These are phyloP conservation scores for Ommatoiulus sabulosus DNA, from an alignment of 2,888 invertebrate species.

Conservation along the genomic window DNA sequence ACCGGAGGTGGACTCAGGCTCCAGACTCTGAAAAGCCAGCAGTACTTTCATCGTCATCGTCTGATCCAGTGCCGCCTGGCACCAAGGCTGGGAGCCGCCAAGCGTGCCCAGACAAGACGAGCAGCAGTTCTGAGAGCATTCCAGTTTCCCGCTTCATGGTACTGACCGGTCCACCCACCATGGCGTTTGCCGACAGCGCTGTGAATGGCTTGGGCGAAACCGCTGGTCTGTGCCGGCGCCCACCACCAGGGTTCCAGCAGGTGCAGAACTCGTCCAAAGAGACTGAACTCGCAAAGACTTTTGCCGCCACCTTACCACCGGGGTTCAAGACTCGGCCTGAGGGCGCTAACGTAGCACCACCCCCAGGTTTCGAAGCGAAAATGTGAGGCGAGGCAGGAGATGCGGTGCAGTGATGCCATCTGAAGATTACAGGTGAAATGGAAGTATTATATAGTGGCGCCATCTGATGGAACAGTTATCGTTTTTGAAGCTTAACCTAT, in stretches of 20 bases:
- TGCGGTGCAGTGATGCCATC: no score
- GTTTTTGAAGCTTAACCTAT: background rate
- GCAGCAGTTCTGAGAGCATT: background rate
- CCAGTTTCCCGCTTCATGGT: constrained; percentile 49
- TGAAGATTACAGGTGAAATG: no score
- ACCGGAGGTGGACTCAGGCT: background rate
- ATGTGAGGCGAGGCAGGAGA: background rate
- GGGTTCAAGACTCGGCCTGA: constrained; percentile 13
- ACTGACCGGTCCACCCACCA: constrained; percentile 51
- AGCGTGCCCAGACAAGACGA: background rate
- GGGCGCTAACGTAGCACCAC: background rate
- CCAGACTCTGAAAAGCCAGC: background rate
- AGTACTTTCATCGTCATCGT: background rate
- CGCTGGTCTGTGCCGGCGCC: background rate
- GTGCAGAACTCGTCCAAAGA: background rate
- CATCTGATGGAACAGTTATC: background rate
- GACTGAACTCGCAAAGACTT: background rate
- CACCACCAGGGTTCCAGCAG: constrained; percentile 40
- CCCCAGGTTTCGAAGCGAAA: constrained; percentile 9
- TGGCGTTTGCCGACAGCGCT: constrained; percentile 31
- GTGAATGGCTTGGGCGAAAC: background rate
- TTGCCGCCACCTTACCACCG: constrained; percentile 16
- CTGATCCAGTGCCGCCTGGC: background rate
- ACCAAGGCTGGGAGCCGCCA: background rate
- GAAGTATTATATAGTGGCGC: background rate